Evolutionary conservation across 2,888 invertebrate genomes (phyloP), one percentile per base, ranked within the genome.

Genomic region (Apamea crenata): DNA sequence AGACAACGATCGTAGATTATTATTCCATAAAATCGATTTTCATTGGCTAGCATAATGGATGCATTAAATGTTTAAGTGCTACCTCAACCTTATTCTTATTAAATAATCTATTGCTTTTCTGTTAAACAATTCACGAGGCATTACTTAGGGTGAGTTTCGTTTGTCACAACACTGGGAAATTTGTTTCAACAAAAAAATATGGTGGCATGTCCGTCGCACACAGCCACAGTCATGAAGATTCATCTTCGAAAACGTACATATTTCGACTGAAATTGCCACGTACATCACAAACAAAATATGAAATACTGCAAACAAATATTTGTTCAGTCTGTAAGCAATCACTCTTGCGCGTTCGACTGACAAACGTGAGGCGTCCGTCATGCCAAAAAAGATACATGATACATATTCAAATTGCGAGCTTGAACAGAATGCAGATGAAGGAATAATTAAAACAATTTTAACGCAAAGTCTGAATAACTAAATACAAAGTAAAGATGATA

Each of bases 1-100:
- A 86, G 87, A 77, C 81, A 80, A 83, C 82, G 74, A 81, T 86
- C 82, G 87, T 92, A 86, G 89, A 91, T 93, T 92, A 91, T 93
- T 92, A 93, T 93, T 93, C 89, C 93, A 88, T 89, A 88, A 87
- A 89, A 92, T 93, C 91, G 92, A 92, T 93, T 91, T 89, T 87
- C 85, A 88, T 87, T 90, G 89, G 87, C 87, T 84, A 82, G 80
- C 87, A 86, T 91, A 91, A 90, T 90, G 88, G 88, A 84, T 87
- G 88, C 87, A 90, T 93, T 93, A 91, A 91, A 90, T 90, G 91
- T 93, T 91, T 89, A 91, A 90, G 87, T 80, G 83, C 86, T 80
- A 90, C 88, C 85, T 80, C 90, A 84, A 81, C 75, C 86, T 89
- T 90, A 74, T 83, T 85, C 88, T 82, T 88, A 91, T 90, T 89